Evolutionary conservation across 2,797 vertebrate species (phyloP).

Genomic region (Pangasius larnaudii): DNA sequence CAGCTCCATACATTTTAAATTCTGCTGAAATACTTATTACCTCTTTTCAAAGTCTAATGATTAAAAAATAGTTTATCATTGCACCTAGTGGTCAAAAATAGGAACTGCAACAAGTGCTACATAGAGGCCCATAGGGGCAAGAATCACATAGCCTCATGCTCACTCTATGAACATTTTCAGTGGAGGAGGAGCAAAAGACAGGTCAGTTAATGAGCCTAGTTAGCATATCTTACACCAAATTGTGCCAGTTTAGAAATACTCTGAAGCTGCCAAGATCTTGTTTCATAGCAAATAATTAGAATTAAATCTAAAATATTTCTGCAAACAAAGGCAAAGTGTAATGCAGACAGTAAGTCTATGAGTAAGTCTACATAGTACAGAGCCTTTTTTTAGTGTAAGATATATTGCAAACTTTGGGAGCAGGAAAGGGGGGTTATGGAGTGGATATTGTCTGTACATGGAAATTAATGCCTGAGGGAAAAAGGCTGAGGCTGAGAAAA

Average conservation of each 20-base stretch:
- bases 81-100: no score
- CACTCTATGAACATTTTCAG: background rate
- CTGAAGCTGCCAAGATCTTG: background rate
- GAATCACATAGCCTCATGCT: background rate
- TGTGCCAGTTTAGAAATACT: background rate
- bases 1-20: no score
- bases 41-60: no score
- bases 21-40: background rate
- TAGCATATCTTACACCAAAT: background rate
- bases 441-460: background rate
- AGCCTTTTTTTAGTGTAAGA: background rate
- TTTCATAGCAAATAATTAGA: background rate
- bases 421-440: background rate
- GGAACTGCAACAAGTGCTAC: no score
- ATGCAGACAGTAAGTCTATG: background rate
- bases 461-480: background rate
- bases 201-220: background rate
- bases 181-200: background rate
- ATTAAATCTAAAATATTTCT: background rate
- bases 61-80: no score
- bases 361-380: background rate
- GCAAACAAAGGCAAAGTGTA: background rate
- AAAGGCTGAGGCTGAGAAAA: background rate
- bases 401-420: background rate
- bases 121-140: no score